Evolutionary conservation across 2,888 invertebrate species (phyloP).

Genomic region (Caradrina clavipalpis): DNA sequence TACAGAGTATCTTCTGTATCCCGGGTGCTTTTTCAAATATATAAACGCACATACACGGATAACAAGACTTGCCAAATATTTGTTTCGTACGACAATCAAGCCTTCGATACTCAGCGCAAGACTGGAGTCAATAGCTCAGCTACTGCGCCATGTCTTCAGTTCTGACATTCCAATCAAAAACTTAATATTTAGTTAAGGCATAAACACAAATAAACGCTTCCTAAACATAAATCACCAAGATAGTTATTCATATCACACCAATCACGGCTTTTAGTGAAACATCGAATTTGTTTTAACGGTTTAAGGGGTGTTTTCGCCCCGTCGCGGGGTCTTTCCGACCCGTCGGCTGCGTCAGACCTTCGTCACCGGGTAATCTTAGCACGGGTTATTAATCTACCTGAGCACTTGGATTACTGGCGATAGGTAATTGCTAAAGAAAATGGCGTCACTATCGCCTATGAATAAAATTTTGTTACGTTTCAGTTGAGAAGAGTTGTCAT

Average conservation of each 20-base stretch:
- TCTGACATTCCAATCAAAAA: constrained; percentile 8
- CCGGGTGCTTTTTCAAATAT: too few species aligned
- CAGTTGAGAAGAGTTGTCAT: background rate
- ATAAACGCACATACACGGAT: too few species aligned
- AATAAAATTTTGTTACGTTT: constrained; percentile 54
- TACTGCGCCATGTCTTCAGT: too few species aligned
- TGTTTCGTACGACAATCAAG: too few species aligned
- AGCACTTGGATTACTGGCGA: constrained; percentile 61
- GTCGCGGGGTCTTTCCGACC: constrained; percentile 45
- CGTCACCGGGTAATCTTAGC: constrained; percentile 67
- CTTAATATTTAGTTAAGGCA: background rate
- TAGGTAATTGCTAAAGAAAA: constrained; percentile 63
- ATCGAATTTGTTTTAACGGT: constrained; percentile 64
- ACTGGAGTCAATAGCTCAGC: too few species aligned
- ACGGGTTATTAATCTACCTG: constrained; percentile 68
- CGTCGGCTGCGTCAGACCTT: constrained; percentile 65
- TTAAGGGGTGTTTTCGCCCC: constrained; percentile 43
- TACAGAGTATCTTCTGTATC: too few species aligned
- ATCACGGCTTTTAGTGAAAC: constrained; percentile 55
- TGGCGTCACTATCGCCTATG: constrained; percentile 47
- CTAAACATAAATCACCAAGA: constrained; percentile 14
- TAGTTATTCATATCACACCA: constrained; percentile 24
- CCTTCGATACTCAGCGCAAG: too few species aligned
- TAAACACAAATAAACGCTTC: constrained; percentile 1
- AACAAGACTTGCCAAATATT: too few species aligned